Base-by-base conservation (phyloP, 2,888 invertebrate genomes). In the Doris montereyensis region DNA sequence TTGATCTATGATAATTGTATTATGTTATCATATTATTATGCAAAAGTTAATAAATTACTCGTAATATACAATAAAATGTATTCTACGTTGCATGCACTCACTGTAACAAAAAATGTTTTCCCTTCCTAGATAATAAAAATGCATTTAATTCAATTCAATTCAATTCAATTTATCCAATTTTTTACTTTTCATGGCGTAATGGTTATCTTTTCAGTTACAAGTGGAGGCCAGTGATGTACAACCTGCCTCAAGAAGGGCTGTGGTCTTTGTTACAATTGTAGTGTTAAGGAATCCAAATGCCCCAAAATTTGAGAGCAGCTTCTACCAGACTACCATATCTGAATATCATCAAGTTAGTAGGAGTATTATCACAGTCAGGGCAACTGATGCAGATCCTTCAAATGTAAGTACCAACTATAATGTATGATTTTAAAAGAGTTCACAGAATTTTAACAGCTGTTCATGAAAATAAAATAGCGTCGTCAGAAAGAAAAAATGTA, bases 251-350 rank as follows among this genome's bases (percentile, higher is more conserved):
- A 82, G 86, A 70, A 83, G 73, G 13, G 85, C 83, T 28, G 82
- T 84, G 3, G 86, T 87, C 10, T 76, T 65, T 10, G 86, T 90
- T 0, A 84, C 82, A 0, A 84, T 90, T 8, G 82, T 77, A 24
- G 88, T 90, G 2, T 74, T 77, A 1, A 84, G 89, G 24, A 90
- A 90, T 77, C 86, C 88, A n/a, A 86, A 88, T 75, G 80, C 83
- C 17, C 90, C 90, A 3, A 73, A 73, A 3, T 90, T 90, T 78
- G 32, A 71, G 0, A 67, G 62, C 3, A 70, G 24, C 17, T 30
- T 60, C 0, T 87, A 87, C 83, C 82, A 83, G 17, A 80, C 82
- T 1, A 86, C 86, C 24, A 87, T 87, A 24, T 82, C 87, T n/a
- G 90, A 89, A 77, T 87, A 87, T 70, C 52, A 82, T 4, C 21